Evolutionary conservation across 1,140 invertebrate species (phyloP).

Genomic region (Trachelipus rathkii): DNA sequence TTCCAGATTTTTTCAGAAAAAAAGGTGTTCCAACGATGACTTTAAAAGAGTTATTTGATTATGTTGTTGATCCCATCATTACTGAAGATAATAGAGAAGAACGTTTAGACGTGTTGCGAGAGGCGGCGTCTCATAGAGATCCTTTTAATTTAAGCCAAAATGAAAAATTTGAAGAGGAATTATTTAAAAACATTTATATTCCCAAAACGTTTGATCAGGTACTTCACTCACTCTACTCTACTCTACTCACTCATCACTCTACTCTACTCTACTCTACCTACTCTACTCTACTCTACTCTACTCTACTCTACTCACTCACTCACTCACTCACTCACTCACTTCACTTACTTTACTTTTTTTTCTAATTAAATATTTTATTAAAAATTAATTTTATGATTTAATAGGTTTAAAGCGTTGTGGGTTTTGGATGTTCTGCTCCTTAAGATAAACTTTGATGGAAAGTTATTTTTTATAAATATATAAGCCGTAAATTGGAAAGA

Average conservation of each 20-base stretch:
- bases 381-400: background rate
- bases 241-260: background rate
- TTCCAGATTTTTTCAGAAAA: constrained; percentile 83
- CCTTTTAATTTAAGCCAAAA: constrained; percentile 62
- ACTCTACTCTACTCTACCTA: constrained; percentile 31
- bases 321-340: too few species aligned
- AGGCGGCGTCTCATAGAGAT: constrained; percentile 58
- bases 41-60: constrained; percentile 89
- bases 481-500: too few species aligned
- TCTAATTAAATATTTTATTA: too few species aligned
- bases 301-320: too few species aligned
- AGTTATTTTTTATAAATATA: too few species aligned
- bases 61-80: constrained; percentile 85
- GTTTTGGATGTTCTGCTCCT: background rate
- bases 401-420: background rate
- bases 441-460: background rate
- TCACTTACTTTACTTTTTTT: too few species aligned
- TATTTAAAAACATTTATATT: constrained; percentile 92
- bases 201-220: constrained; percentile 90
- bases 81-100: constrained; percentile 75
- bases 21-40: constrained; percentile 82
- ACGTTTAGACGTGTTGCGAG: constrained; percentile 65
- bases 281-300: too few species aligned
- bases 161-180: constrained; percentile 74
- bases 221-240: too few species aligned